Percentiles rank a stretch among this genome's conserved stretches.
Evolutionary conservation across 92 coral and sea anemone species (phyloP).

Genomic region (Epizoanthus illoricatus): DNA sequence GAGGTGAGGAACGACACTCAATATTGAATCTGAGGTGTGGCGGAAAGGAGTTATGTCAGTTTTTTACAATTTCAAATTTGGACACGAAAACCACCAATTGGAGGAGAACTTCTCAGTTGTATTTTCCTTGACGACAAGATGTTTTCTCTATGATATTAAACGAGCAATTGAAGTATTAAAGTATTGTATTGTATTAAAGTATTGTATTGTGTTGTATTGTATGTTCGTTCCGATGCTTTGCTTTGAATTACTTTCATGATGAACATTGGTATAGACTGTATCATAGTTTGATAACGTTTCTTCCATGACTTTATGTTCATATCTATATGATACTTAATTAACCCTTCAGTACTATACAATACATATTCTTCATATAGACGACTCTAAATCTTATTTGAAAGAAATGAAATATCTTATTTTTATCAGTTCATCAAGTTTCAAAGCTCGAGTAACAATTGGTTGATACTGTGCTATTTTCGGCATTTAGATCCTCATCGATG

Average conservation of each 20-base stretch:
- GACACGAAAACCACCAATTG: conserved; percentile 15
- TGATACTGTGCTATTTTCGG: no score
- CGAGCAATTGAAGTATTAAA: not conserved
- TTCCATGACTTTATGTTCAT: not conserved
- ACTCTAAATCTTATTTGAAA: no score
- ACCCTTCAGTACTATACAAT: no score
- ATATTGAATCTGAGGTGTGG: conserved; percentile 37
- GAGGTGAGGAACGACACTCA: not conserved
- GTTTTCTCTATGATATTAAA: conserved; percentile 10
- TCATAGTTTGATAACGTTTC: not conserved
- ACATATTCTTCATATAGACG: no score
- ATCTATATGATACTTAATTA: not conserved
- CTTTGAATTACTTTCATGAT: not conserved
- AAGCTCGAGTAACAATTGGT: no score
- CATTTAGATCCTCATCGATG: no score
- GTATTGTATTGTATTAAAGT: no score
- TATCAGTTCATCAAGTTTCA: no score
- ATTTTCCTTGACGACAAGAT: conserved; percentile 27
- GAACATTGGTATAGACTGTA: not conserved
- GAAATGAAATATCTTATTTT: no score
- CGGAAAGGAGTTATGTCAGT: conserved; percentile 4
- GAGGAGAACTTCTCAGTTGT: not conserved
- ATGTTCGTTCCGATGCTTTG: not conserved
- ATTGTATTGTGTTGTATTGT: no score
- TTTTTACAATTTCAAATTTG: conserved; percentile 34